Evolutionary conservation across 2,113 vertebrate species (phyloP).

Genomic region (Chascanopsetta lugubris): DNA sequence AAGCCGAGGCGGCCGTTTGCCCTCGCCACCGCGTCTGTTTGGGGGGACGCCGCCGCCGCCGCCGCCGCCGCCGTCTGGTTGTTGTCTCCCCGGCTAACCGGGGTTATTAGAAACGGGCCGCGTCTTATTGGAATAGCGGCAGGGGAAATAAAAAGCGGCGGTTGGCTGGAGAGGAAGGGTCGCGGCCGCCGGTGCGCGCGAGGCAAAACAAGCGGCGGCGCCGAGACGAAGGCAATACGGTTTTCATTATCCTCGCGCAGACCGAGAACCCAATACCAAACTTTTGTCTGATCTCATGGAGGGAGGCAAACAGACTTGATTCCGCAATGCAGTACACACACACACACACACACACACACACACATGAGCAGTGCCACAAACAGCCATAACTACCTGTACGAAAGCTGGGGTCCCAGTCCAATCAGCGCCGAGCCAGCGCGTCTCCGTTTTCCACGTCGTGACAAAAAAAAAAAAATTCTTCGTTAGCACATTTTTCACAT

Average conservation of each 20-base stretch:
- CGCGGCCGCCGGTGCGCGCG: slow-evolving; percentile 41
- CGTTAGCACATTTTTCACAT: not conserved
- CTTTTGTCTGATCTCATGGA: slow-evolving; percentile 39
- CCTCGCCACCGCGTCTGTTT: not conserved
- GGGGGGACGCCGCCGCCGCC: slow-evolving; percentile 23
- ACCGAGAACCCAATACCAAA: slow-evolving; percentile 53
- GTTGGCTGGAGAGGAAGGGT: slow-evolving; percentile 53
- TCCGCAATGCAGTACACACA: slow-evolving; percentile 51
- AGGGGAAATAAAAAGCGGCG: slow-evolving; percentile 69
- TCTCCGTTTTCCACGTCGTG: not conserved
- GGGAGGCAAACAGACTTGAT: slow-evolving; percentile 36
- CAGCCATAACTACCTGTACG: slow-evolving; percentile 66
- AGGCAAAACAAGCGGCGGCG: slow-evolving; percentile 39
- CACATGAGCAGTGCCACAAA: slow-evolving; percentile 59
- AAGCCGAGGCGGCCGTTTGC: slow-evolving; percentile 15
- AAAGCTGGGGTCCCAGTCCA: slow-evolving; percentile 31
- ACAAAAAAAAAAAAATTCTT: not conserved
- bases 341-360: too few relatives aligned
- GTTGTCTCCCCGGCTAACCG: slow-evolving; percentile 63
- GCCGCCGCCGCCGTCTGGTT: slow-evolving; percentile 14
- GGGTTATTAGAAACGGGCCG: slow-evolving; percentile 63
- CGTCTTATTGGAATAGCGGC: slow-evolving; percentile 69
- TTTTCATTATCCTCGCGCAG: slow-evolving; percentile 63
- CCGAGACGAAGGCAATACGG: slow-evolving; percentile 51
- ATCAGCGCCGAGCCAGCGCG: slow-evolving; percentile 13